Conservation (phyloP, 2,113 vertebrate genomes). For the Sprattus sprattus region DNA sequence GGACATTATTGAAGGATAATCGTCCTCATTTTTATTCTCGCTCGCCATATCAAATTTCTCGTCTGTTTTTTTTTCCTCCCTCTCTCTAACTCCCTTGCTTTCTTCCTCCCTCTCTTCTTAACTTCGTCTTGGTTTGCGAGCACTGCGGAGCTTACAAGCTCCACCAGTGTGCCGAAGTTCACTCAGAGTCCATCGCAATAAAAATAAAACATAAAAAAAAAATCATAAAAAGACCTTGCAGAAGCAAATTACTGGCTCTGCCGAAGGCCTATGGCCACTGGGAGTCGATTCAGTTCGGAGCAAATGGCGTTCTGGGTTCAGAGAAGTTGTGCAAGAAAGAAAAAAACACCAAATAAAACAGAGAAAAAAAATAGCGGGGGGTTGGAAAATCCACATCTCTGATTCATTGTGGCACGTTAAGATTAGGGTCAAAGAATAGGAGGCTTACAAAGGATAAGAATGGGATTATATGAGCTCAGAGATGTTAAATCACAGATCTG, state of each 20-base stretch:
- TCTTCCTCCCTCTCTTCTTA: background rate
- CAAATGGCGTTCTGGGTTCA: background rate
- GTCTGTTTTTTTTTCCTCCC: conserved; percentile 24
- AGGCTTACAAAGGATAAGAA: conserved; percentile 73
- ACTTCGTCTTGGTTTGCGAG: conserved; percentile 47
- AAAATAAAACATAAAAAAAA: conserved; percentile 51
- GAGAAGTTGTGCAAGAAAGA: background rate
- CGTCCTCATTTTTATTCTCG: conserved; percentile 69
- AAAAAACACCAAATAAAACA: background rate
- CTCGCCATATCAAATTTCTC: conserved; percentile 66
- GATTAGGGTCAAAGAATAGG: conserved; percentile 80
- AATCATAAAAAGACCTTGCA: conserved; percentile 45
- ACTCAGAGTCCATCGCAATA: conserved; percentile 54
- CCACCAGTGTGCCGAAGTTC: conserved; percentile 57
- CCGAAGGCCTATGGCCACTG: background rate
- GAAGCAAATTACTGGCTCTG: conserved; percentile 33
- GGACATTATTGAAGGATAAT: conserved; percentile 65
- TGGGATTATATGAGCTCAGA: conserved; percentile 72
- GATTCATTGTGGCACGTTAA: conserved; percentile 62
- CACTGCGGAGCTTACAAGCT: conserved; percentile 45
- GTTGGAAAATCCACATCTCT: conserved; percentile 36
- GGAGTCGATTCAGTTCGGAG: conserved; percentile 42
- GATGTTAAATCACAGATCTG: conserved; percentile 75
- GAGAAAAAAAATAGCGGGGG: conserved; percentile 10
- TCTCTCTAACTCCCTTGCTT: background rate